Conservation (phyloP, 2,888 invertebrate genomes). For the Morinoia aosen region DNA sequence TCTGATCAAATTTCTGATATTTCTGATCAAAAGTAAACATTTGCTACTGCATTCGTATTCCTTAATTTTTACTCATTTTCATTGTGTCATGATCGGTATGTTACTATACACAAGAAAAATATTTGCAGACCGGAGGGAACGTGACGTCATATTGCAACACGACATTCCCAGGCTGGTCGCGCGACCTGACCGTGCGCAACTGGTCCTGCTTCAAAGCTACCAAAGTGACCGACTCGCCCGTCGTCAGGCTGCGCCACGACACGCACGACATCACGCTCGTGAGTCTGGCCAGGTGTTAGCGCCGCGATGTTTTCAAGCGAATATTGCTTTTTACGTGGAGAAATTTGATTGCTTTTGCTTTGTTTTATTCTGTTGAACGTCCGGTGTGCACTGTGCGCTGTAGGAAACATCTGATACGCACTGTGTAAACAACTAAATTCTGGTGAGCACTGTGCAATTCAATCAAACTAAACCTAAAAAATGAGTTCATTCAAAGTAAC, state of each 20-base stretch:
- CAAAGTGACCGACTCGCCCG: constrained; percentile 58
- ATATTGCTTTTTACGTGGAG: no score
- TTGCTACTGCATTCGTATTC: no score
- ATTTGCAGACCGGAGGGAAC: constrained; percentile 65
- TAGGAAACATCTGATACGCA: no score
- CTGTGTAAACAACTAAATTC: no score
- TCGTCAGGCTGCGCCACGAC: not conserved
- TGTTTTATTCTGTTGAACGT: no score
- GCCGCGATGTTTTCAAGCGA: no score
- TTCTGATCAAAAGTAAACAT: no score
- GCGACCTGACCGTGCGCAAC: constrained; percentile 72
- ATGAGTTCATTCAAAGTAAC: not conserved
- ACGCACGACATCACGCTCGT: not conserved
- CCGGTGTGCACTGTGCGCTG: no score
- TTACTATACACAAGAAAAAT: not conserved
- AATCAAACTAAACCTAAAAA: not conserved
- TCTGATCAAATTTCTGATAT: no score
- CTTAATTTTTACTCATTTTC: no score
- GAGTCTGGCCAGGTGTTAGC: not conserved
- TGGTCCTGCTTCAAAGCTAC: constrained; percentile 72
- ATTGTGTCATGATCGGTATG: no score
- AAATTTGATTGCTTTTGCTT: no score
- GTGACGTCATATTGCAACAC: constrained; percentile 72
- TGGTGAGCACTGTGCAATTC: not conserved
- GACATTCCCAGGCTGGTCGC: constrained; percentile 73